Evolutionary conservation across 2,113 vertebrate genomes (phyloP).

Genomic region (Ceuthmochares aereus): DNA sequence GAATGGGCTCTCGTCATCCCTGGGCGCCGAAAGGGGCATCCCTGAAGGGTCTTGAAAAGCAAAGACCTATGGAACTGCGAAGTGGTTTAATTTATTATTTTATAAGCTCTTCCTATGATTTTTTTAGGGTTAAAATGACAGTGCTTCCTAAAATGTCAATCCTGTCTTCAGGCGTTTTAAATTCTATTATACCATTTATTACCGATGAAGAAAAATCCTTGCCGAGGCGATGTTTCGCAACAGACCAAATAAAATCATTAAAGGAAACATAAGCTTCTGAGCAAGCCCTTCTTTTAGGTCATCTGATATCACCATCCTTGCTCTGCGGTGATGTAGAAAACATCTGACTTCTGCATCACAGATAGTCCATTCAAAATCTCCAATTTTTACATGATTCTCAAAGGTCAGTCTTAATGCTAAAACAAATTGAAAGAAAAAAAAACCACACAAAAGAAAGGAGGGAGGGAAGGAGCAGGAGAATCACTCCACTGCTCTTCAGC

Average conservation of each 20-base stretch:
- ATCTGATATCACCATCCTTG: background rate
- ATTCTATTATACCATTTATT: background rate
- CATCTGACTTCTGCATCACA: background rate
- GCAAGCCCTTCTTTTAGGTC: background rate
- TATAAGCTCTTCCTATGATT: background rate
- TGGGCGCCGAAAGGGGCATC: accelerated
- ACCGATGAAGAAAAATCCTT: background rate
- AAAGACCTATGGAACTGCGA: accelerated
- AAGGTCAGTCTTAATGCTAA: background rate
- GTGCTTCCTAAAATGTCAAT: background rate
- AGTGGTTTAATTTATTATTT: background rate
- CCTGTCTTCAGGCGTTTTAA: background rate
- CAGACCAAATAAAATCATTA: background rate
- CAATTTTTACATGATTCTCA: accelerated
- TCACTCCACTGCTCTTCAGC: background rate
- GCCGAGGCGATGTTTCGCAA: background rate
- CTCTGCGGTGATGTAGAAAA: background rate
- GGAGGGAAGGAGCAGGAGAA: background rate
- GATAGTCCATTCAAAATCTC: background rate
- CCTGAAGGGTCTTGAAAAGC: background rate
- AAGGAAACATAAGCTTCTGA: background rate
- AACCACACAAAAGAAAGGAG: background rate
- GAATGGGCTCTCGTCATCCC: accelerated
- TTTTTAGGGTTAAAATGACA: background rate
- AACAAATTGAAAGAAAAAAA: background rate